phyloP scores from a whole-genome alignment of 2,113 vertebrate species.

The Sclerurus mexicanus region DNA sequence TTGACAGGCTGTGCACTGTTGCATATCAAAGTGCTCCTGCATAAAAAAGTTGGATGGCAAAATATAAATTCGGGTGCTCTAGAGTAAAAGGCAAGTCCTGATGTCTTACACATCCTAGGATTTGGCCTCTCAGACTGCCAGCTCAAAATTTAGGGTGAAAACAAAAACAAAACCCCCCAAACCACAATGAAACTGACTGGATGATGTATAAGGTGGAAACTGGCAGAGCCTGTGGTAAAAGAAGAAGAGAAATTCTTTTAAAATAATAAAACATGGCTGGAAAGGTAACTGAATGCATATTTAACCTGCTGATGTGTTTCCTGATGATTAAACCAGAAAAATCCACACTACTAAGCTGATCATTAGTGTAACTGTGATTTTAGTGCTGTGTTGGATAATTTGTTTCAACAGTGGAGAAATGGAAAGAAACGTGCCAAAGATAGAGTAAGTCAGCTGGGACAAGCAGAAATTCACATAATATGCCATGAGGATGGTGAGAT shows the following conservation, averaged over 20 bases:
- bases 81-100: neutral
- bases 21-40: neutral
- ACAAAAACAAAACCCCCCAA: neutral
- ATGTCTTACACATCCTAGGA: neutral
- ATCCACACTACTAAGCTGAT: neutral
- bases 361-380: slow-evolving; percentile 31
- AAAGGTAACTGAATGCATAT: neutral
- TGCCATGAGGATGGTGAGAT: neutral
- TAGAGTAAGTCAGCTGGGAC: slow-evolving; percentile 5
- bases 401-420: slow-evolving; percentile 26
- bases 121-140: neutral
- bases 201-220: neutral
- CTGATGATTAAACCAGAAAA: neutral
- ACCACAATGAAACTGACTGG: neutral
- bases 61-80: neutral
- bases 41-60: neutral
- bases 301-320: neutral
- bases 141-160: neutral
- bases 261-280: neutral
- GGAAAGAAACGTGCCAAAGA: slow-evolving; percentile 43
- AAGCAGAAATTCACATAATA: slow-evolving; percentile 39
- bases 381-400: slow-evolving; percentile 2
- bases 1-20: slow-evolving; percentile 19
- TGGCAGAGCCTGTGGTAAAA: neutral
- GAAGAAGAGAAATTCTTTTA: neutral